These are phyloP conservation scores for Ophraella communa DNA, from an alignment of 2,888 invertebrate species.

Conservation along the genomic window DNA sequence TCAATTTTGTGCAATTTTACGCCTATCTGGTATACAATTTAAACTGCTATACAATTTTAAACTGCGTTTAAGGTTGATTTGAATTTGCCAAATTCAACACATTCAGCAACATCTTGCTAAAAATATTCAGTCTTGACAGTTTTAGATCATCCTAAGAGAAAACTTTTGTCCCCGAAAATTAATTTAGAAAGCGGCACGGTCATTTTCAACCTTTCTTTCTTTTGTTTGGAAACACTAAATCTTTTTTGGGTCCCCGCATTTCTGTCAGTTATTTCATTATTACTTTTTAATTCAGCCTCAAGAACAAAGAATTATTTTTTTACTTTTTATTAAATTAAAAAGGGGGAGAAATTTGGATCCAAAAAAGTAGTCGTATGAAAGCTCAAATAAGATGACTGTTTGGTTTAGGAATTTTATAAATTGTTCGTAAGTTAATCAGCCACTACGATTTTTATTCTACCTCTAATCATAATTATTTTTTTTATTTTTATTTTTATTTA, in stretches of 20 bases:
- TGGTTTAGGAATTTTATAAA: too few species aligned
- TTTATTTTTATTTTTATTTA: too few species aligned
- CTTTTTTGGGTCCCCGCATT: constrained; percentile 4
- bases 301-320: neutral
- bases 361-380: too few species aligned
- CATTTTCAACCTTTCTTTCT: constrained; percentile 5
- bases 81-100: neutral
- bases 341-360: neutral
- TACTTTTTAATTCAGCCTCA: neutral
- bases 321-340: neutral
- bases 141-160: neutral
- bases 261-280: constrained; percentile 1
- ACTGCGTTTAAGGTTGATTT: too few species aligned
- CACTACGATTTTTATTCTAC: too few species aligned
- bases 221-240: constrained; percentile 16
- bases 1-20: too few species aligned
- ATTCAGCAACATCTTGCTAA: neutral
- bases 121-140: neutral
- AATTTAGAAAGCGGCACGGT: constrained; percentile 5
- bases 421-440: too few species aligned
- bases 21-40: too few species aligned
- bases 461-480: too few species aligned
- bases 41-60: too few species aligned
- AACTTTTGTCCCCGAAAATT: constrained; percentile 1
- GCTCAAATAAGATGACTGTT: too few species aligned